Evolutionary conservation across 2,797 vertebrate species (phyloP), one percentile per base, ranked within the genome.

Genomic region (Sus cebifrons): DNA sequence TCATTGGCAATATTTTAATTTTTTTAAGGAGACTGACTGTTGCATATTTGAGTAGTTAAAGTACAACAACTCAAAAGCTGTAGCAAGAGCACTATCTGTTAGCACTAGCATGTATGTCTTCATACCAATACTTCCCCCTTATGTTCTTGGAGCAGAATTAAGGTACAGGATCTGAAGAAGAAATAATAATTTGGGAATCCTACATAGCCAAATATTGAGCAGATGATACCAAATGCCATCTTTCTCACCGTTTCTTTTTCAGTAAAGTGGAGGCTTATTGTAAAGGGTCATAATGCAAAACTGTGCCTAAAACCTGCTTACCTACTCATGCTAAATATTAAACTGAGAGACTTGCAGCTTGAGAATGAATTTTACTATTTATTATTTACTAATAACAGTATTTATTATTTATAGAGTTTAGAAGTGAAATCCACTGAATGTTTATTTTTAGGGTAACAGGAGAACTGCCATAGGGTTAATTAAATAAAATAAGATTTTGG

Each of bases 401-500:
- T 81, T 78, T 71, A 54, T 78, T 79, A 71, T 70, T 74, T 49
- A 52, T 27, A 62, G 14, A 77, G 32, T 77, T 92, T 73, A 85
- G 64, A 96, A 70, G 54, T 86, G n/a, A 83, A 93, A 12, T 68
- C 49, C 54, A 85, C 16, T 77, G 64, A 92, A 88, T 54, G 85
- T 25, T 92, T 92, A 85, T 64, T 92, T 92, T 95, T 90, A 95
- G 6, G 25, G 68, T 71, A 88, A 73, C 17, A 77, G 54, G 65
- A 68, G 79, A 77, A 56, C 25, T 95, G 11, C 3, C 60, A 49
- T 20, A 60, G 27, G 23, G 14, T 49, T 62, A 87, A 91, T 81
- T 73, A 81, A 87, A 64, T 85, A 78, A 81, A 94, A 40, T 86
- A 71, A 52, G 54, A 86, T 75, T 68, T 40, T 88, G 68, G 32